These are phyloP conservation scores for Mola mola DNA, from an alignment of 2,113 vertebrate genomes.

Conservation along the genomic window DNA sequence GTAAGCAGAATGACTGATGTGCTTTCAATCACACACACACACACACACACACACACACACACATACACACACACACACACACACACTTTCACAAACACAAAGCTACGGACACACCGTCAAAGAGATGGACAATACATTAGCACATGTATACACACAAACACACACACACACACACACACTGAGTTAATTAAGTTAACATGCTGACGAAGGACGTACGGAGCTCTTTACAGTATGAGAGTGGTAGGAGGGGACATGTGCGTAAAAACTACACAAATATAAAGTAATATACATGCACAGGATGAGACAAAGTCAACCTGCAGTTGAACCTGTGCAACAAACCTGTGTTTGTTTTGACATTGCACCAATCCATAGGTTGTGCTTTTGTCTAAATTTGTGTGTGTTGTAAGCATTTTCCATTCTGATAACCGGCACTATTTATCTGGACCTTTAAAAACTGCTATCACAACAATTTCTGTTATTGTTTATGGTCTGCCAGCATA, in stretches of 20 bases:
- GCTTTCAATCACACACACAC: too few species aligned
- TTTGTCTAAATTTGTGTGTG: not conserved
- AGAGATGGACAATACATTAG: slow-evolving; percentile 34
- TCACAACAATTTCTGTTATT: too few species aligned
- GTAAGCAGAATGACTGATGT: too few species aligned
- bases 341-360: slow-evolving; percentile 51
- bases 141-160: slow-evolving; percentile 46
- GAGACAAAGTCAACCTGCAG: slow-evolving; percentile 36
- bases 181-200: slow-evolving; percentile 67
- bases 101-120: slow-evolving; percentile 11
- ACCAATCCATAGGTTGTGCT: slow-evolving; percentile 1
- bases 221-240: slow-evolving; percentile 42
- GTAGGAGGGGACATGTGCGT: slow-evolving; percentile 10
- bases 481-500: too few species aligned
- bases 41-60: not conserved
- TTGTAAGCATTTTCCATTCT: not conserved
- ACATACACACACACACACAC: not conserved
- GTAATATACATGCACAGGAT: slow-evolving; percentile 5
- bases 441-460: too few species aligned
- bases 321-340: too few species aligned
- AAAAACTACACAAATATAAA: slow-evolving; percentile 8
- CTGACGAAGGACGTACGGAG: slow-evolving; percentile 53
- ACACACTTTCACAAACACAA: slow-evolving; percentile 3
- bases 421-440: not conserved
- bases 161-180: slow-evolving; percentile 30